Percentiles rank a stretch among this genome's conserved stretches.
These are phyloP conservation scores for Macaria notata DNA, from an alignment of 2,888 invertebrate genomes.

Conservation along the genomic window DNA sequence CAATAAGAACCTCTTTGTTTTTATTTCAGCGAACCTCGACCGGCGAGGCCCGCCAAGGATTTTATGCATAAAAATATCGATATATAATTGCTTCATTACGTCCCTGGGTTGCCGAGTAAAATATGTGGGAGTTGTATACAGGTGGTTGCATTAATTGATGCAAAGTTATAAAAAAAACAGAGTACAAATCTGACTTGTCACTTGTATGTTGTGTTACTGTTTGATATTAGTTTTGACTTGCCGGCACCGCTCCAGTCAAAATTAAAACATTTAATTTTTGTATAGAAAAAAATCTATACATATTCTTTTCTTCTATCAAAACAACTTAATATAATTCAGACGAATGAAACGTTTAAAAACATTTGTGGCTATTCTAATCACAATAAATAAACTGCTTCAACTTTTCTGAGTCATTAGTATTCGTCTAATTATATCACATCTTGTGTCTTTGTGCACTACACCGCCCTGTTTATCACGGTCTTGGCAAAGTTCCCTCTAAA, in stretches of 20 bases:
- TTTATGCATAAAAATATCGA: slow-evolving; percentile 83
- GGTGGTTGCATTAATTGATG: slow-evolving; percentile 51
- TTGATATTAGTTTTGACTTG: no score
- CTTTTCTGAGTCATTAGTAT: slow-evolving; percentile 22
- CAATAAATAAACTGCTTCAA: no score
- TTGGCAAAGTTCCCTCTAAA: slow-evolving; percentile 31
- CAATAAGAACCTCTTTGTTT: slow-evolving; percentile 77
- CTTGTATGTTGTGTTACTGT: no score
- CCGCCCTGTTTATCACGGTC: slow-evolving; percentile 29
- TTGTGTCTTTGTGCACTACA: slow-evolving; percentile 17
- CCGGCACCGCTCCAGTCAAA: no score
- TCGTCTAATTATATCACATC: slow-evolving; percentile 36
- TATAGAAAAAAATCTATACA: no score
- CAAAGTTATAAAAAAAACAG: no score
- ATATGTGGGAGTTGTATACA: slow-evolving; percentile 79
- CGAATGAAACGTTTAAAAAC: no score
- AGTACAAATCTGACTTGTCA: no score
- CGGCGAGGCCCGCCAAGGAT: slow-evolving; percentile 77
- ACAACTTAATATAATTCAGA: no score
- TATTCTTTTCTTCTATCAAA: no score
- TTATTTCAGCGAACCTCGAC: slow-evolving; percentile 70
- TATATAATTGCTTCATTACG: slow-evolving; percentile 83
- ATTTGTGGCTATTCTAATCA: no score
- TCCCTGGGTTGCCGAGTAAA: slow-evolving; percentile 80
- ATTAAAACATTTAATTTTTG: no score